Conservation (phyloP, 2,888 invertebrate genomes). For the Eledone cirrhosa region DNA sequence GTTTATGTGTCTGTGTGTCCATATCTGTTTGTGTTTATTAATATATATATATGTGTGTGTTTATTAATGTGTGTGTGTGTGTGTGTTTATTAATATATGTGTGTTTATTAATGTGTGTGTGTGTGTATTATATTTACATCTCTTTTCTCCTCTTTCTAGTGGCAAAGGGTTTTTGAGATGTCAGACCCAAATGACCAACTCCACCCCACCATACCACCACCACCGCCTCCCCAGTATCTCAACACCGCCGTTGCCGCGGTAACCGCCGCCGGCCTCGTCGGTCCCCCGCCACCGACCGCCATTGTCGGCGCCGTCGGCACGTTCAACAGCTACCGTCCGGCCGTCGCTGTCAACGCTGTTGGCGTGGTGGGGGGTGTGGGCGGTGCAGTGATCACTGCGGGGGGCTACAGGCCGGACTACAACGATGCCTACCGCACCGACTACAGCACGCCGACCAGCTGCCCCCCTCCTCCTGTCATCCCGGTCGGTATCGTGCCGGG, state of each 20-base stretch:
- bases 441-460: not conserved
- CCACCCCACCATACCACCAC: not conserved
- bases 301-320: no score
- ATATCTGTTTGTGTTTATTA: not conserved
- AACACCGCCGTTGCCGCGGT: not conserved
- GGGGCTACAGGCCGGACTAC: not conserved
- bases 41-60: not conserved
- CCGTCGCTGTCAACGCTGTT: no score
- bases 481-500: no score
- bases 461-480: no score
- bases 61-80: not conserved
- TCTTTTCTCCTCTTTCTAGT: not conserved
- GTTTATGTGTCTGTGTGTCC: not conserved
- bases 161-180: not conserved
- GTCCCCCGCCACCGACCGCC: no score
- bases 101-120: not conserved
- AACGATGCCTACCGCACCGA: constrained; percentile 2
- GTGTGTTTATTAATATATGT: not conserved
- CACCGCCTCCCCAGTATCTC: not conserved
- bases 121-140: not conserved
- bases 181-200: constrained; percentile 16
- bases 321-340: no score
- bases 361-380: not conserved
- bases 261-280: no score
- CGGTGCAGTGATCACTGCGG: not conserved